Evolutionary conservation across 2,888 invertebrate genomes (phyloP).

Genomic region (Amiota minor): DNA sequence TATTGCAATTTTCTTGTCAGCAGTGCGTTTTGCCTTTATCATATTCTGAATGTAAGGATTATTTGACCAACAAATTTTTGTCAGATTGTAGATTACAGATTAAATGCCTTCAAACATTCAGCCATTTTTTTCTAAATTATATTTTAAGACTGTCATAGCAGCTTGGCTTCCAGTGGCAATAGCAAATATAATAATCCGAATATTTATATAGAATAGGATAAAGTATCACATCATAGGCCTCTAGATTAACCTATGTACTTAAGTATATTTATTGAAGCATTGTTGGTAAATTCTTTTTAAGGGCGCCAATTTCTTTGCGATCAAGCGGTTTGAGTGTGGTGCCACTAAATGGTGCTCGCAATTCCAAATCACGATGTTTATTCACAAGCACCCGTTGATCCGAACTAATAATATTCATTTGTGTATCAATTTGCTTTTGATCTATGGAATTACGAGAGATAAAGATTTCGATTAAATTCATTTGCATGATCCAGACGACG

Average conservation of each 20-base stretch:
- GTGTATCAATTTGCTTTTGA: slow-evolving; percentile 67
- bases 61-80: no score
- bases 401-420: slow-evolving; percentile 70
- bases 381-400: slow-evolving; percentile 71
- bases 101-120: no score
- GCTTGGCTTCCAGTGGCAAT: no score
- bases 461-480: slow-evolving; percentile 1
- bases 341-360: slow-evolving; percentile 68
- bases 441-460: slow-evolving; percentile 54
- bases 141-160: no score
- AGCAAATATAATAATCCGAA: neutral
- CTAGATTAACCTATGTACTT: neutral
- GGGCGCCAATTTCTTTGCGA: slow-evolving; percentile 65
- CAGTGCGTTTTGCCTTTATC: no score
- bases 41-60: no score
- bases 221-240: neutral
- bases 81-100: no score
- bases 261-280: slow-evolving; percentile 43
- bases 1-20: no score
- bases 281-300: slow-evolving; percentile 68
- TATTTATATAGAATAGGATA: neutral
- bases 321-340: slow-evolving; percentile 68
- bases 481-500: neutral
- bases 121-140: no score
- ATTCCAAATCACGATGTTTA: slow-evolving; percentile 71